Evolutionary conservation across 2,113 vertebrate genomes (phyloP), one percentile per base, ranked within the genome.

Genomic region (Nyctibius bracteatus): DNA sequence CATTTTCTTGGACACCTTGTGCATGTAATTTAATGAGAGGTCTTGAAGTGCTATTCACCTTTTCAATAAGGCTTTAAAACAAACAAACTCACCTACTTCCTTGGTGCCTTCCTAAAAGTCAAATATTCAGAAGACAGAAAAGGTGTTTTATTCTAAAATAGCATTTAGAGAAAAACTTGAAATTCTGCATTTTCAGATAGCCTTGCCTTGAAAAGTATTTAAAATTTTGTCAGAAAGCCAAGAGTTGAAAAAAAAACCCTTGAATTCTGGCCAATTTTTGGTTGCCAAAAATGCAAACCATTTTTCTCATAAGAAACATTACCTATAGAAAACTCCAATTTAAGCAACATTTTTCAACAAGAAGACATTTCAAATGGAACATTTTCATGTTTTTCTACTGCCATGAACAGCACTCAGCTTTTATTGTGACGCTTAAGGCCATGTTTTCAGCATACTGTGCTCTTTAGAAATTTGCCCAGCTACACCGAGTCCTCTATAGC

Each of bases 391-490:
- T 96, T 96, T 97, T 94, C 82, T 92, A 81, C 59, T 87, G 78
- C 86, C 81, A 68, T 94, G 86, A 94, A 92, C 88, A 89, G 91
- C 86, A 92, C 62, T 96, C 81, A 92, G 88, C 80, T 96, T 95
- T 96, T 94, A 97, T 94, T 94, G 86, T 89, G 70, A 72, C 79
- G 92, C 86, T 94, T 80, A 65, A 89, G 96, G 96, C 91, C 91
- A 92, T 81, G 41, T 95, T 96, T 95, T 90, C 91, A 94, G 92
- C 91, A 92, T 44, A 91, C 66, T 94, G 77, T 57, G 72, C 88
- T 95, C 88, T 81, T 95, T 43, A 97, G 78, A 95, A 96, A 73
- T 41, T 86, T 77, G 49, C 86, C 83, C 46, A 25, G 65, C 79
- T 95, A 51, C 62, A 54, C 0, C 67, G 65, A 91, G 62, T 86